A percentile compares a stretch with the other conserved stretches of the same genome.
Evolutionary conservation across 2,888 invertebrate species (phyloP).

Genomic region (Ptychoptera contaminata): DNA sequence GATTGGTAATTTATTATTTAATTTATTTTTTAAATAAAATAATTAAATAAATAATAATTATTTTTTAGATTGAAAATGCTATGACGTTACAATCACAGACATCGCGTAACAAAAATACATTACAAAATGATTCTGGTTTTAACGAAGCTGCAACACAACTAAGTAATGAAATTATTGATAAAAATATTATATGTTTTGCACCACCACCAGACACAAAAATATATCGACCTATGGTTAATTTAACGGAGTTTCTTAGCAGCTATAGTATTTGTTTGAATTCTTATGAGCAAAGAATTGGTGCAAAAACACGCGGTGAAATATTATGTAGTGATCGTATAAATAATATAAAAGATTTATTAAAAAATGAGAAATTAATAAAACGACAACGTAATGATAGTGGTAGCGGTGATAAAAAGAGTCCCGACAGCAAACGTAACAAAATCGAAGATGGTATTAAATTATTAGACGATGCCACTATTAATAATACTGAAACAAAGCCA

Average conservation of each 20-base stretch:
- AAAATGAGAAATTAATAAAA: slow-evolving; percentile 16
- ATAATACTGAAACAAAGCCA: not conserved
- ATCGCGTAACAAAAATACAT: not conserved
- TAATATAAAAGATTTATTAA: slow-evolving; percentile 13
- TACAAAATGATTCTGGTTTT: not conserved
- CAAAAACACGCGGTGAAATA: slow-evolving; percentile 34
- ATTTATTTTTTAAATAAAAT: slow-evolving; percentile 19
- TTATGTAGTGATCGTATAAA: slow-evolving; percentile 20
- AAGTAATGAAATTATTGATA: slow-evolving; percentile 9
- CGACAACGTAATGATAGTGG: slow-evolving; percentile 44
- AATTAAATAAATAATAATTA: slow-evolving; percentile 33
- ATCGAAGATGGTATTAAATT: slow-evolving; percentile 1
- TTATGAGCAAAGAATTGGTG: slow-evolving; percentile 54
- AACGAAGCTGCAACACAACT: not conserved
- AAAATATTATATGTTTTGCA: slow-evolving; percentile 27
- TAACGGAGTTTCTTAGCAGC: slow-evolving; percentile 61
- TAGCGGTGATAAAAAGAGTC: slow-evolving; percentile 35
- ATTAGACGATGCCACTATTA: not conserved
- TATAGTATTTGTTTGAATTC: slow-evolving; percentile 63
- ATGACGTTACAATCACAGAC: not conserved
- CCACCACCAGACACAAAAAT: slow-evolving; percentile 45
- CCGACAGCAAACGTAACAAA: slow-evolving; percentile 34
- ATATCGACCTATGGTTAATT: slow-evolving; percentile 53
- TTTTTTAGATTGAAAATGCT: slow-evolving; percentile 5
- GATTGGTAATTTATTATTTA: slow-evolving; percentile 14